Conservation (phyloP, 2,113 vertebrate species). For the Entelurus aequoreus region DNA sequence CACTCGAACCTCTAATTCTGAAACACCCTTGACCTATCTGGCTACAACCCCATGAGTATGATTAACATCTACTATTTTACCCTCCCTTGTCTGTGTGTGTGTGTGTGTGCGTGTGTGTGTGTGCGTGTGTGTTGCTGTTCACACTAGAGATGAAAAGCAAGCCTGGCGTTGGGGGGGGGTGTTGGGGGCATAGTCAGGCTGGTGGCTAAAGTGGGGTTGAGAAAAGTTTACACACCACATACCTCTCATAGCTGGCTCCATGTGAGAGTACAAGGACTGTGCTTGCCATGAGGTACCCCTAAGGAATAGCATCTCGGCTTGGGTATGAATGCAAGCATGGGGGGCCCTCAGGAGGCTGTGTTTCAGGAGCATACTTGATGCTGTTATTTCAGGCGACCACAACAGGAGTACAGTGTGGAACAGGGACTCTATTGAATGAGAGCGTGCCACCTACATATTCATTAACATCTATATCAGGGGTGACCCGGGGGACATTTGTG, state of each 20-base stretch:
- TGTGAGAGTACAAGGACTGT: slow-evolving; percentile 46
- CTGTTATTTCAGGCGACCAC: slow-evolving; percentile 53
- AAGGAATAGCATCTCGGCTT: slow-evolving; percentile 46
- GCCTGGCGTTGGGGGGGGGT: neutral
- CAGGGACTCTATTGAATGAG: slow-evolving; percentile 35
- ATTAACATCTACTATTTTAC: slow-evolving; percentile 33
- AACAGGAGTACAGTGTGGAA: slow-evolving; percentile 15
- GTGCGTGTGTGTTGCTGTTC: neutral
- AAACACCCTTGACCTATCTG: slow-evolving; percentile 35
- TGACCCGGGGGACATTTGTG: no score
- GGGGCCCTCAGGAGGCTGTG: slow-evolving; percentile 30
- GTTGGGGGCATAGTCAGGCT: slow-evolving; percentile 8
- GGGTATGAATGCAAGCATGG: slow-evolving; percentile 56
- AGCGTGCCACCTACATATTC: slow-evolving; percentile 1
- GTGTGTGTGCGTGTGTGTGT: slow-evolving; percentile 2
- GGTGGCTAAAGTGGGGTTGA: slow-evolving; percentile 23
- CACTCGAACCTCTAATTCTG: slow-evolving; percentile 24
- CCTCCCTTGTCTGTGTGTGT: slow-evolving; percentile 9
- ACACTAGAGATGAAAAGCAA: neutral
- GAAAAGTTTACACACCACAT: slow-evolving; percentile 42
- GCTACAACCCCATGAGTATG: slow-evolving; percentile 18
- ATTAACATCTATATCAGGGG: neutral
- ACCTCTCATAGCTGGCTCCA: slow-evolving; percentile 53
- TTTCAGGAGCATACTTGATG: slow-evolving; percentile 38
- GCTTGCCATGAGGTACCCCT: slow-evolving; percentile 33